Evolutionary conservation across 2,113 vertebrate genomes (phyloP).

Genomic region (sheep (Ovis aries)): ARS-UI_Ramb_v3.0 NC_056055.1:44570001-44570500

Average conservation of each 20-base stretch:
- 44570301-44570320: not conserved
- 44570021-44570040: not conserved
- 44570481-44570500: not conserved
- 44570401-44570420: not conserved
- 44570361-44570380: not conserved
- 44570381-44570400: rapidly evolving
- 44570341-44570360: not conserved
- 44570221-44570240: not conserved
- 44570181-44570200: not conserved
- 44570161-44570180: not conserved
- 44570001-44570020: not conserved
- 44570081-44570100: not conserved
- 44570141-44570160: not conserved
- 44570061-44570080: not conserved
- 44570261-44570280: not conserved
- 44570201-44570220: not conserved
- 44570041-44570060: not conserved
- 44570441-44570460: not conserved
- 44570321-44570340: not conserved
- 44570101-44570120: not conserved
- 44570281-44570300: not conserved
- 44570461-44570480: not conserved
- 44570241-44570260: not conserved
- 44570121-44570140: not conserved
- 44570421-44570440: not conserved